These are phyloP conservation scores for Doris montereyensis DNA, from an alignment of 2,888 invertebrate species.

Conservation along the genomic window DNA sequence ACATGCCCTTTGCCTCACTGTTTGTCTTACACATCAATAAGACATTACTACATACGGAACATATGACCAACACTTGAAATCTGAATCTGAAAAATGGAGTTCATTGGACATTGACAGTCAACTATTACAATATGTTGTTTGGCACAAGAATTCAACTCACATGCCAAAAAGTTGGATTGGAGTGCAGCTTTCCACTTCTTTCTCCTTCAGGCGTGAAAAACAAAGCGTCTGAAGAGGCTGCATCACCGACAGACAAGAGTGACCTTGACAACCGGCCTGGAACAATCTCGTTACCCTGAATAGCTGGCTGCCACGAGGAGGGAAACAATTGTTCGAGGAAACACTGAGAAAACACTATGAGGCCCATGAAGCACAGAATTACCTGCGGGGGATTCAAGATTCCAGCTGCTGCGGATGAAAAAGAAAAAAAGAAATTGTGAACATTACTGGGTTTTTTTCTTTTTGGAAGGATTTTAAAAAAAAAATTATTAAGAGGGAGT, in stretches of 20 bases:
- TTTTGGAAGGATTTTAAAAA: too few relatives aligned
- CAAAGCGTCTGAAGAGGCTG: not conserved
- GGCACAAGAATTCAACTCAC: too few relatives aligned
- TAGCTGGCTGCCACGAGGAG: not conserved
- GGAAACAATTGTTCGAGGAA: not conserved
- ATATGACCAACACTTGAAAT: too few relatives aligned
- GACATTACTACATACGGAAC: too few relatives aligned
- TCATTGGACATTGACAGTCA: too few relatives aligned
- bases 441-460: too few relatives aligned
- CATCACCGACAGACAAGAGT: slow-evolving; percentile 14
- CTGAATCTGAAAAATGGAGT: too few relatives aligned
- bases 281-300: not conserved
- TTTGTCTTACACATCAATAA: too few relatives aligned
- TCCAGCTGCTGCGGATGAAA: slow-evolving; percentile 4
- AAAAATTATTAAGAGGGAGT: too few relatives aligned
- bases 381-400: not conserved
- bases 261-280: slow-evolving; percentile 10
- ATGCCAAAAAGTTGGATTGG: slow-evolving; percentile 26
- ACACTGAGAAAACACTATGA: slow-evolving; percentile 13
- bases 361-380: slow-evolving; percentile 32
- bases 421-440: not conserved
- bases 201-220: not conserved
- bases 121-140: too few relatives aligned
- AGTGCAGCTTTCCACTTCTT: not conserved
- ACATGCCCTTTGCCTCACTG: too few relatives aligned